Evolutionary conservation across 2,888 invertebrate genomes (phyloP).

Genomic region (Lasioglossum pauxillum): DNA sequence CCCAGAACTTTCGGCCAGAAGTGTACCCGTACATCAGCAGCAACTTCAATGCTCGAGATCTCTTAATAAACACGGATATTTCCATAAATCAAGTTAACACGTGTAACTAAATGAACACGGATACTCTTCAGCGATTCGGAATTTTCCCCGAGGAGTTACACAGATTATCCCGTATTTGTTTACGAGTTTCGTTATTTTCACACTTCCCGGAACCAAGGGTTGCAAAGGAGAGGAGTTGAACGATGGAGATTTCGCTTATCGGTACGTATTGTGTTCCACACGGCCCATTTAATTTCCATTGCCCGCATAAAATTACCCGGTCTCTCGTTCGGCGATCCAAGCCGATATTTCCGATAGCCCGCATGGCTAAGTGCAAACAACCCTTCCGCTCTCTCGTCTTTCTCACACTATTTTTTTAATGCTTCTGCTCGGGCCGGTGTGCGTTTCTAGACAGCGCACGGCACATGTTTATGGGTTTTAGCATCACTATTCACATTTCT

Average conservation of each 20-base stretch:
- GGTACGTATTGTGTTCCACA: conserved; percentile 31
- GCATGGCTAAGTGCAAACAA: conserved; percentile 72
- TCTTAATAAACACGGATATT: not conserved
- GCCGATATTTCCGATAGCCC: conserved; percentile 82
- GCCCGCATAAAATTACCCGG: conserved; percentile 61
- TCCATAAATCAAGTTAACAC: not conserved
- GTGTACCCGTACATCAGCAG: not conserved
- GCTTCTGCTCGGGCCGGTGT: not conserved
- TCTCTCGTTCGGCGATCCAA: conserved; percentile 62
- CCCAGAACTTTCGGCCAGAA: not conserved
- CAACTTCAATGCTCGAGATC: not conserved
- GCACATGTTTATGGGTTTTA: too few species aligned
- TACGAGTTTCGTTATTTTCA: not conserved
- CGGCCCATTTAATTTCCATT: conserved; percentile 55
- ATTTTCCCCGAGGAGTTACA: not conserved
- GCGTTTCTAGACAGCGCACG: not conserved
- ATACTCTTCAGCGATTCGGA: not conserved
- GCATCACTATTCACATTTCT: too few species aligned
- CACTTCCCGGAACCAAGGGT: not conserved
- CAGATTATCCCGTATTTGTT: not conserved
- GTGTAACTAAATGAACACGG: not conserved
- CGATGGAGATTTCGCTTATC: conserved; percentile 14
- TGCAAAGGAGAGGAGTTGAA: not conserved
- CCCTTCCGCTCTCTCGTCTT: conserved; percentile 21
- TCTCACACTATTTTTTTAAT: conserved; percentile 10